Evolutionary conservation across 1,140 invertebrate species (phyloP).

Genomic region (Chironomus tepperi): DNA sequence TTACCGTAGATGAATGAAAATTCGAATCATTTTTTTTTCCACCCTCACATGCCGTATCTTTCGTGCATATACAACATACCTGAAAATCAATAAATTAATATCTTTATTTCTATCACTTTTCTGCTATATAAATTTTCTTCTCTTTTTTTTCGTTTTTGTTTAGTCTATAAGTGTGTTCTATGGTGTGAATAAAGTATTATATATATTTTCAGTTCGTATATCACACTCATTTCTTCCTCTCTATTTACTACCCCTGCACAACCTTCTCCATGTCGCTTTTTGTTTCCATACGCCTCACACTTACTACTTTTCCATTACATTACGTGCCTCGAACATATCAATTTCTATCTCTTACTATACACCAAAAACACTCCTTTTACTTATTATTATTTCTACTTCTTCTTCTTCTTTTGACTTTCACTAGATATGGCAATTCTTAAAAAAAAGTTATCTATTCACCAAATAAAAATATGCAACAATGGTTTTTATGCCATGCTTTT

Average conservation of each 20-base stretch:
- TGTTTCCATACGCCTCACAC: not conserved
- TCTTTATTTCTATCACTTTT: constrained; percentile 7
- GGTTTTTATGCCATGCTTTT: not conserved
- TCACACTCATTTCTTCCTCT: no score
- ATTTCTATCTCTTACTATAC: constrained; percentile 15
- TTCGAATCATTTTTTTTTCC: not conserved
- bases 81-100: constrained; percentile 23
- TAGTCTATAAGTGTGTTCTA: constrained; percentile 2
- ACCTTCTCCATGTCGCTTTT: no score
- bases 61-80: constrained; percentile 5
- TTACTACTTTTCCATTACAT: constrained; percentile 21
- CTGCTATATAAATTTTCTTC: not conserved
- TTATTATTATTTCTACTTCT: not conserved
- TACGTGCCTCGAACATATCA: constrained; percentile 23
- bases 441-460: constrained; percentile 5
- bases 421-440: not conserved
- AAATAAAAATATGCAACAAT: constrained; percentile 17
- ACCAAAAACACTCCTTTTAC: not conserved
- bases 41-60: not conserved
- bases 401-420: not conserved
- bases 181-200: constrained; percentile 16
- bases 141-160: not conserved
- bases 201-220: not conserved
- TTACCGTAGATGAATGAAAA: no score
- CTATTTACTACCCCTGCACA: no score